Evolutionary conservation across 64 coral and sea anemone genomes (phyloP).

Genomic region (Astreopora myriophthalma): DNA sequence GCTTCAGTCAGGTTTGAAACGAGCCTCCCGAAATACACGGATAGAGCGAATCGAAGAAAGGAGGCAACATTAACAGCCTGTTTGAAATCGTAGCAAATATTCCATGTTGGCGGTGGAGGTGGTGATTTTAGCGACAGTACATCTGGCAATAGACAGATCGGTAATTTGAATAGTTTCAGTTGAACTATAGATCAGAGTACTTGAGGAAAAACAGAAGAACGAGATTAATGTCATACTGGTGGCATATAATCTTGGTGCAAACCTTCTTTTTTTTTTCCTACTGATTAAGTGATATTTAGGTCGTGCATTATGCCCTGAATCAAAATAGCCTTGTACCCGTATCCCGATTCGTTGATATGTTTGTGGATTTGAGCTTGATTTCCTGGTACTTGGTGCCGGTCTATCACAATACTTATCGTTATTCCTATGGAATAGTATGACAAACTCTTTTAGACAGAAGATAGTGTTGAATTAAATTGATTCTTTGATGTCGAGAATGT

Average conservation of each 20-base stretch:
- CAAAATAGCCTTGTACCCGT: not conserved
- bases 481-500: too few species aligned
- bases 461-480: too few species aligned
- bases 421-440: too few species aligned
- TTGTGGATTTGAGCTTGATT: not conserved
- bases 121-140: not conserved
- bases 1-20: not conserved
- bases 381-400: too few species aligned
- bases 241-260: too few species aligned
- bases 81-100: not conserved
- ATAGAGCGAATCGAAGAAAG: not conserved
- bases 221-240: not conserved
- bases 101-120: constrained; percentile 14
- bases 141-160: constrained; percentile 3
- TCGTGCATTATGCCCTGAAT: not conserved
- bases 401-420: too few species aligned
- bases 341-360: not conserved
- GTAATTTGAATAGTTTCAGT: not conserved
- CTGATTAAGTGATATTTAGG: not conserved
- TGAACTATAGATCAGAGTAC: not conserved
- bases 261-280: not conserved
- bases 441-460: too few species aligned
- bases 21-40: not conserved
- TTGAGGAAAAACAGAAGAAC: not conserved
- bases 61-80: not conserved